Base-by-base conservation (phyloP, 2,888 invertebrate genomes). In the Amphipyra berbera region DNA sequence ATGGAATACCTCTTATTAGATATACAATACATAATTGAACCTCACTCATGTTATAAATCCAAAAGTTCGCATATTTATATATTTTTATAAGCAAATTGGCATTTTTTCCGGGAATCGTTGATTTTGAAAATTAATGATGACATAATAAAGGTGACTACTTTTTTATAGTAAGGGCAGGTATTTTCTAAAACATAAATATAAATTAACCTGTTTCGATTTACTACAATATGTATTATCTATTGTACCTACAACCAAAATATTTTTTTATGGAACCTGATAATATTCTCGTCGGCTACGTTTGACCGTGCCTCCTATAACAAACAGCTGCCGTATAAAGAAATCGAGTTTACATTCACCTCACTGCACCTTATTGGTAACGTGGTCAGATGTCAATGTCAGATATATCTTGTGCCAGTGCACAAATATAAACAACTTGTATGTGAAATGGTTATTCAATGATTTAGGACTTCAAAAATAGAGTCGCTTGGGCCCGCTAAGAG, bases 341-440 rank as follows among this genome's bases (percentile, higher is more conserved):
- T 88, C 88, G 77, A 81, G 91, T 90, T 89, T 88, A 86, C 88
- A 82, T 89, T 92, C 88, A 90, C 91, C 89, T 89, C 85, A 85
- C 70, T 76, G 71, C 78, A 74, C 90, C 88, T 83, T 84, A 88
- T 81, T 83, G 88, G 90, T 73, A 83, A 82, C 73, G 73, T 81
- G 83, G 86, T 86, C 79, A 76, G 86, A 82, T 88, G 85, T 89
- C 91, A 91, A 88, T 91, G 91, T 88, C 89, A 86, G 77, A 76
- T 79, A 76, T 78, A 73, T 71, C 60, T 68, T 69, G 73, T 48
- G 59, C 60, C 66, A 63, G 61, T 67, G 61, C 62, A 63, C 61
- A 71, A n/a, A 69, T 70, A 55, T 61, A 72, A 56, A 72, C 68
- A 71, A 10, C 53, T 45, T 57, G 42, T 56, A 33, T 54, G 30